These are phyloP conservation scores for Bradypodion ventrale DNA, from an alignment of 2,797 vertebrate species.

Conservation along the genomic window DNA sequence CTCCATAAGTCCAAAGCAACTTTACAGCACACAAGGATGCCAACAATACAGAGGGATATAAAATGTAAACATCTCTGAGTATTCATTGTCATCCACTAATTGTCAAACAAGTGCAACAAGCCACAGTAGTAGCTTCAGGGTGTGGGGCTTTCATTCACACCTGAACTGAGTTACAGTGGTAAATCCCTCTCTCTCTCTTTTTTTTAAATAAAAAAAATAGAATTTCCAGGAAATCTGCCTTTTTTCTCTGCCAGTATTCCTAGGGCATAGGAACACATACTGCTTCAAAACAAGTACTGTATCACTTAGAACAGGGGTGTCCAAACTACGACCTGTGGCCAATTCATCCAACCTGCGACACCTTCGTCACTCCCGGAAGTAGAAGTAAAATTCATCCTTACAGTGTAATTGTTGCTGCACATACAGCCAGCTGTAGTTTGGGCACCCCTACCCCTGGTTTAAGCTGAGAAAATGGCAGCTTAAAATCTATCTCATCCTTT, in stretches of 20 bases:
- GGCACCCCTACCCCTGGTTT: too few relatives aligned
- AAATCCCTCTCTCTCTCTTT: neutral
- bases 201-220: too few relatives aligned
- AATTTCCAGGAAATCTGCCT: neutral
- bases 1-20: too few relatives aligned
- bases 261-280: neutral
- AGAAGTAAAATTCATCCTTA: too few relatives aligned
- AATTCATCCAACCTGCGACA: too few relatives aligned
- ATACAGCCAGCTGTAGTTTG: slow-evolving; percentile 23
- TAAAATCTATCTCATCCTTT: too few relatives aligned
- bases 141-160: neutral
- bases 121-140: neutral
- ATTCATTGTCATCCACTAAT: neutral
- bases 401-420: slow-evolving; percentile 36
- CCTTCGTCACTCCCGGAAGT: too few relatives aligned
- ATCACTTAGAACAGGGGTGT: too few relatives aligned
- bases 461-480: too few relatives aligned
- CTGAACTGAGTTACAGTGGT: neutral
- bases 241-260: neutral
- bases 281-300: neutral
- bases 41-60: too few relatives aligned
- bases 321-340: too few relatives aligned
- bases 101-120: neutral
- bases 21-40: too few relatives aligned
- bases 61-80: neutral